Base-by-base conservation (phyloP, 53 echinoderm and acorn worm species). In the Echinometra lucunter region DNA sequence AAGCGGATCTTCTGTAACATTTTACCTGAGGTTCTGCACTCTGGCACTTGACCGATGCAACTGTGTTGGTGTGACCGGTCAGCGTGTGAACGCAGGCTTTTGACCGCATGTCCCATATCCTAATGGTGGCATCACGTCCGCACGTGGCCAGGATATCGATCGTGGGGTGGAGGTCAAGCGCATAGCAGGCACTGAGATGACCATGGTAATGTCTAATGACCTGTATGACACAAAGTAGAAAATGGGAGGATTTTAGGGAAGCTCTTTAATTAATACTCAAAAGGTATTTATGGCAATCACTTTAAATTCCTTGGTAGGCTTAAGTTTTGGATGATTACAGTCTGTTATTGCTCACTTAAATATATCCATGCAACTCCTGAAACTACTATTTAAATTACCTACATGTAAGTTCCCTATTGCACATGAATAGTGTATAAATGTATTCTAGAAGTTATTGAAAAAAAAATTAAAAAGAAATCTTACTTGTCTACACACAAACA, bases 151-250 rank as follows among this genome's bases (percentile, higher is more conserved):
- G 91, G 81, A 98, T 96, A 88, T 98, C 99, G 78, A 98, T 96
- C 88, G 99, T 98, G 28, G 99, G 99, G 78, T 98, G 99, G 45
- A 98, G 96, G 66, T 98, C 99, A 10, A 98, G 89, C 45, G 98
- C 99, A 57, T 97, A 96, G 90, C 97, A 97, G n/a, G 99, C 99
- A 89, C 99, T 98, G 57, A 98, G 92, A 92, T 98, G 99, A 88
- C 99, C 99, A 38, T 98, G 99, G 69, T 98, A 98, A 92, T 98
- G 99, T 57, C 99, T 96, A 58, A 98, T 98, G 38, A 98, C 98
- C 97, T 98, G 53, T 53, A 44, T 13, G 30, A 45, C 6, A 78
- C 1, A 78, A 6, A 40, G 72, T 34, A 16, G 32, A 15, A 8
- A 72, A 72, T 9, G 32, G 32, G 35, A 32, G 12, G 12, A 34